These are phyloP conservation scores for Saccostrea glomerata DNA, from an alignment of 1,140 invertebrate genomes.

Conservation along the genomic window DNA sequence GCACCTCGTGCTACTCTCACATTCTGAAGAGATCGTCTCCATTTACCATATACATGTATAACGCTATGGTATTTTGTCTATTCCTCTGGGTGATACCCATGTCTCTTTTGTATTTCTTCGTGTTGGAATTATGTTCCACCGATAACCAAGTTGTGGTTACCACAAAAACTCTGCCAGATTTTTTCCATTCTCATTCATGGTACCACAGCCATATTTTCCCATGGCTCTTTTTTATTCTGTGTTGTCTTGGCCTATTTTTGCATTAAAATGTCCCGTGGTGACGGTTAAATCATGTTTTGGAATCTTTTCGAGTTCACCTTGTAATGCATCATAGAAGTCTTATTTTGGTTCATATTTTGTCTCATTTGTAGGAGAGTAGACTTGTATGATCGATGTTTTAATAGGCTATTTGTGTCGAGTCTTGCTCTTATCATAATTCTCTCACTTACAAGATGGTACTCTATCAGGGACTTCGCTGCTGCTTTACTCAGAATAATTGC, in stretches of 20 bases:
- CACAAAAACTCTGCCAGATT: slow-evolving; percentile 47
- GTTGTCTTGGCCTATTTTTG: too few species aligned
- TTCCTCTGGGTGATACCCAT: slow-evolving; percentile 56
- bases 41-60: too few species aligned
- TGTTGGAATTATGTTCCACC: slow-evolving; percentile 60
- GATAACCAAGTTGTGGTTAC: slow-evolving; percentile 58
- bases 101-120: slow-evolving; percentile 62
- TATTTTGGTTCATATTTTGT: background rate
- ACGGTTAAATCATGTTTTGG: too few species aligned
- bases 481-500: slow-evolving; percentile 54
- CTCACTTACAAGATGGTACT: too few species aligned
- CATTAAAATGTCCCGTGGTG: too few species aligned
- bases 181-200: slow-evolving; percentile 40
- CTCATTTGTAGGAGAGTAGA: too few species aligned
- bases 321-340: slow-evolving; percentile 29
- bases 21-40: too few species aligned
- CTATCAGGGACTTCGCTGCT: too few species aligned
- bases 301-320: slow-evolving; percentile 29
- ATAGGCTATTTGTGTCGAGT: slow-evolving; percentile 34
- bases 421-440: too few species aligned
- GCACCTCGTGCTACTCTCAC: slow-evolving; percentile 31
- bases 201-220: too few species aligned
- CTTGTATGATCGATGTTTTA: slow-evolving; percentile 43
- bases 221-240: too few species aligned
- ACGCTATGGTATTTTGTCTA: slow-evolving; percentile 53